A percentile compares a stretch with the other conserved stretches of the same genome.
These are phyloP conservation scores for Ploceus nigricollis DNA, from an alignment of 2,113 vertebrate genomes.

Conservation along the genomic window DNA sequence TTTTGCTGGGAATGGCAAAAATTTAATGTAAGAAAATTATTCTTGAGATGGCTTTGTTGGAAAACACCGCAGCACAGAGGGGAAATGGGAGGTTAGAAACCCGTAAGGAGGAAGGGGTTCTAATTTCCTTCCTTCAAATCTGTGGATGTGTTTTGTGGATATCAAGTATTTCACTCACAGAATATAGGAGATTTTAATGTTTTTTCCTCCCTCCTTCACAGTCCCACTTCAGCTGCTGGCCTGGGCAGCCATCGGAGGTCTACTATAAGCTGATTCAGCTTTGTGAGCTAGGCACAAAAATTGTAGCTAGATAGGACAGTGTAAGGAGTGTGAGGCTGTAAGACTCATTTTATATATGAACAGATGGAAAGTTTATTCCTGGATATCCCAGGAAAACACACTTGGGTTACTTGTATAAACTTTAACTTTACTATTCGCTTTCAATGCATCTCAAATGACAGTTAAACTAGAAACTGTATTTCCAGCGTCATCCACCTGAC, in stretches of 20 bases:
- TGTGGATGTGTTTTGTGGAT: background rate
- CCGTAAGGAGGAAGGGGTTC: accelerated
- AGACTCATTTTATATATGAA: background rate
- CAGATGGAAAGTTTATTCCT: background rate
- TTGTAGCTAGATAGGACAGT: background rate
- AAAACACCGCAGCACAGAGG: background rate
- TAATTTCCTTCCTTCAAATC: background rate
- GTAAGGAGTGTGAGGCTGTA: background rate
- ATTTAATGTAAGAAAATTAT: background rate
- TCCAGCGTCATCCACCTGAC: background rate
- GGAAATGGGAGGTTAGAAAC: background rate
- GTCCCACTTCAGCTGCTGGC: background rate
- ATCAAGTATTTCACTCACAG: background rate
- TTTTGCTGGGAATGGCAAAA: background rate
- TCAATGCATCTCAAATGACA: background rate
- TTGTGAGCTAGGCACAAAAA: background rate
- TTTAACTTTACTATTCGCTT: background rate
- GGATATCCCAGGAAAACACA: background rate
- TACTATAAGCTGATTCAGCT: background rate
- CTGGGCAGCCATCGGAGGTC: background rate
- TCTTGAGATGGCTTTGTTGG: background rate
- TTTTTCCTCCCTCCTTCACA: background rate
- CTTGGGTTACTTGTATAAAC: background rate
- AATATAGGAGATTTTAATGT: background rate
- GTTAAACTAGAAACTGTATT: background rate